Base-by-base conservation (phyloP, 2,888 invertebrate genomes). In the Pollenia labialis region DNA sequence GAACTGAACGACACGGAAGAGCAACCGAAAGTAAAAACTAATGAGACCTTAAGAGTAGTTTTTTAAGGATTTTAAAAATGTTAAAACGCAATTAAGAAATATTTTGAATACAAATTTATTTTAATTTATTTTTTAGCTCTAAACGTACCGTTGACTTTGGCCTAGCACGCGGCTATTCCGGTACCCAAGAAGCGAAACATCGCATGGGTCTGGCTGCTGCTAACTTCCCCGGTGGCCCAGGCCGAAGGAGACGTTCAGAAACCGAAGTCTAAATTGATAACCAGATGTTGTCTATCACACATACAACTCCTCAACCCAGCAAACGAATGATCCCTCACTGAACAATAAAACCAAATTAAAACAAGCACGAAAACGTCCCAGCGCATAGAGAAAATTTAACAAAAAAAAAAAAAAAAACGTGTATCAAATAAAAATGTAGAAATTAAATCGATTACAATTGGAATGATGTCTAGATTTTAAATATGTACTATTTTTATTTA, bases 61-160 rank as follows among this genome's bases (percentile, higher is more conserved):
- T 46, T 14, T 48, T 11, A 60, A 60, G 10, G 7, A 12, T 60
- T 14, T 60, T 4, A 32, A 32, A 16, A 40, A 8, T 32, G 8
- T 14, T 14, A 6, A 32, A 40, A 40, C n/a, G 10, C 8, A 40
- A 4, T 40, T 32, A 8, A 18, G 12, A 44, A 62, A 44, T 44
- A 0, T 18, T 42, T 32, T 4, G 7, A 69, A n/a, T 50, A 2
- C 1, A 44, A 16, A 9, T 44, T 64, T 9, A 23, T 23, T 48
- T 54, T 44, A 16, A 18, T 64, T 66, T 80, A 12, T 58, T 66
- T 50, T 84, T 60, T 94, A 97, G 97, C 93, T 95, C 96, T 88
- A 98, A 98, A 93, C 96, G 98, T 32, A 97, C 97, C 50, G 94
- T 98, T 87, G 98, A 98, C 92, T 94, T 98, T 89, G 98, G 98